Evolutionary conservation across 2,113 vertebrate genomes (phyloP).

Genomic region (Gadus macrocephalus): DNA sequence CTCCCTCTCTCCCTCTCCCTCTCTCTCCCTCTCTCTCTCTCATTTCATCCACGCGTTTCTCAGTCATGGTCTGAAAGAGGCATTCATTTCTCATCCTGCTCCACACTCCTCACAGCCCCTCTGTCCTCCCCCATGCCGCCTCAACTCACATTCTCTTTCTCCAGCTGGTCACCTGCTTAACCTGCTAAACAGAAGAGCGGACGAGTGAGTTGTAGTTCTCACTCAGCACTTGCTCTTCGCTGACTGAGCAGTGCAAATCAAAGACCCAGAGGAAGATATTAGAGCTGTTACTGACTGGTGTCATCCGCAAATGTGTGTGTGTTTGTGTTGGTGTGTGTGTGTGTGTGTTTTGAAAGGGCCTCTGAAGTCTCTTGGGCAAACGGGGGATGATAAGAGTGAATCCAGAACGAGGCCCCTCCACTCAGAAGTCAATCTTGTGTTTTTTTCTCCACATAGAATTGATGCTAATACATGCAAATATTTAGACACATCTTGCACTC

Average conservation of each 20-base stretch:
- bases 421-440: too few species aligned
- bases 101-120: too few species aligned
- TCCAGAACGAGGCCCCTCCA: too few species aligned
- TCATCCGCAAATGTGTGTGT: not conserved
- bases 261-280: conserved; percentile 5
- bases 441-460: not conserved
- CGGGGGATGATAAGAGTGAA: too few species aligned
- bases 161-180: too few species aligned
- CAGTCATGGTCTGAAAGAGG: too few species aligned
- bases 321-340: not conserved
- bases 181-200: too few species aligned
- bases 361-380: not conserved
- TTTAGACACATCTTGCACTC: not conserved
- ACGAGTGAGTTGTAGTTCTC: too few species aligned
- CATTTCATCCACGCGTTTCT: not conserved
- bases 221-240: too few species aligned
- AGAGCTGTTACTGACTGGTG: not conserved
- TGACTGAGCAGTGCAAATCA: not conserved
- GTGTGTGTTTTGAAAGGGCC: conserved; percentile 22
- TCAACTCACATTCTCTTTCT: too few species aligned
- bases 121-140: too few species aligned
- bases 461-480: conserved; percentile 12
- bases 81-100: too few species aligned
- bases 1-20: not conserved
- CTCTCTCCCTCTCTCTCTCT: not conserved